Evolutionary conservation across 2,888 invertebrate genomes (phyloP), one percentile per base, ranked within the genome.

Genomic region (Caenorhabditis sp.): DNA sequence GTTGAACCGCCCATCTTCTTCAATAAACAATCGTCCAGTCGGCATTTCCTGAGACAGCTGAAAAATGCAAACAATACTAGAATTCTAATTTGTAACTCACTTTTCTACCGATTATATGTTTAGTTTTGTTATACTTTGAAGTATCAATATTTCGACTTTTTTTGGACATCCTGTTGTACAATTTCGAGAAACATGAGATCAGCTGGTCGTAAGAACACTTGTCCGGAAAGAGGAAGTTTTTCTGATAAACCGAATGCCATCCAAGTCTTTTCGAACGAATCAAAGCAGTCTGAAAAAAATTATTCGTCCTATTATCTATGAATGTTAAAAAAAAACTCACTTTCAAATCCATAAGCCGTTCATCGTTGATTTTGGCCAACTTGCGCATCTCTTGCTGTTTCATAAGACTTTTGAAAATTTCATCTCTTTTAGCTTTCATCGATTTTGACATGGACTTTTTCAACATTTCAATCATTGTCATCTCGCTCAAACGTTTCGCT

Each of bases 161-260:
- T n/a, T n/a, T n/a, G 1, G 12, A 69, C 57, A 3, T 64, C 63
- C n/a, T 24, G 21, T 58, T 68, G 63, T 31, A 63, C 51, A 31
- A 19, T 17, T 4, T 54, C 14, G 26, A 17, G 26, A 57, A 17
- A 57, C 4, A 26, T 12, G 55, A 1, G 17, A 55, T 5, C 10
- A 71, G 50, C 23, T 71, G 66, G 49, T 63, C 62, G 37, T 67
- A 66, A 0, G 66, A 63, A 23, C 60, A 66, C 10, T 64, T 58
- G 19, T 66, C 58, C 0, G 72, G 65, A 54, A 57, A 61, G 26
- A 67, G 68, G 54, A 66, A 73, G 26, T 68, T 54, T 36, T 43
- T 49, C 23, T 66, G 60, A 51, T 62, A 69, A 36, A 73, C 62
- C 36, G 69, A 65, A 50, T 73, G 73, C 73, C 73, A 73, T 21